phyloP scores from a whole-genome alignment of 2,888 invertebrate genomes.

The Agriopis marginaria region DNA sequence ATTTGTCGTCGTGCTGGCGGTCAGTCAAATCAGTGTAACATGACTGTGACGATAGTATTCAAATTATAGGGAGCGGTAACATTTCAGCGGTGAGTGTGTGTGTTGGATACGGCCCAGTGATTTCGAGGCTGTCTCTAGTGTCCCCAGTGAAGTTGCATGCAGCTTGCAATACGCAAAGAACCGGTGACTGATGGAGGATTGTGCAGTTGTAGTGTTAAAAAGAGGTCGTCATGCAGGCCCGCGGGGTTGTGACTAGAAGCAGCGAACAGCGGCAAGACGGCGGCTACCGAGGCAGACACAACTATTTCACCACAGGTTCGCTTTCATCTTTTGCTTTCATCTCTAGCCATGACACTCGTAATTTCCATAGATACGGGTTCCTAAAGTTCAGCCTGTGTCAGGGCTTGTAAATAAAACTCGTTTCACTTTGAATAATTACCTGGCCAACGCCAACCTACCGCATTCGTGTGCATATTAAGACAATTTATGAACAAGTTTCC shows the following conservation, averaged over 20 bases:
- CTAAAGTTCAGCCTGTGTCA: constrained; percentile 18
- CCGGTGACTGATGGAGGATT: constrained; percentile 79
- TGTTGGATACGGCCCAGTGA: constrained; percentile 77
- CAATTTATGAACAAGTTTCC: constrained; percentile 61
- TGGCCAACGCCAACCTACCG: constrained; percentile 33
- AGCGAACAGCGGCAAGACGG: constrained; percentile 77
- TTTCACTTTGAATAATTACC: constrained; percentile 49
- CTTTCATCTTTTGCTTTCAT: constrained; percentile 41
- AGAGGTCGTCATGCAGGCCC: constrained; percentile 76
- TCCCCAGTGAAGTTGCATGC: constrained; percentile 60
- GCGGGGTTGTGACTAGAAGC: constrained; percentile 72
- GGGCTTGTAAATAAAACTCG: constrained; percentile 25
- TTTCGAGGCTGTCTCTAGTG: constrained; percentile 51
- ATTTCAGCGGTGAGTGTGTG: constrained; percentile 74
- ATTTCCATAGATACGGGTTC: constrained; percentile 11
- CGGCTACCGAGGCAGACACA: constrained; percentile 71
- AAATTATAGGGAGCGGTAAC: constrained; percentile 69
- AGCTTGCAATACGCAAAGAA: constrained; percentile 51
- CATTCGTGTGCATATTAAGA: constrained; percentile 46
- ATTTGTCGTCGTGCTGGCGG: constrained; percentile 64
- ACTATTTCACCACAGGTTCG: constrained; percentile 79
- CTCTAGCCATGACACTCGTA: neutral
- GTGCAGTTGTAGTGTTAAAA: constrained; percentile 64
- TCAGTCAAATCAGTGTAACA: constrained; percentile 62
- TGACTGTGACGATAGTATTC: constrained; percentile 62